Evolutionary conservation across 2,113 vertebrate genomes (phyloP), one percentile per base, ranked within the genome.

Genomic region (Tichodroma muraria): DNA sequence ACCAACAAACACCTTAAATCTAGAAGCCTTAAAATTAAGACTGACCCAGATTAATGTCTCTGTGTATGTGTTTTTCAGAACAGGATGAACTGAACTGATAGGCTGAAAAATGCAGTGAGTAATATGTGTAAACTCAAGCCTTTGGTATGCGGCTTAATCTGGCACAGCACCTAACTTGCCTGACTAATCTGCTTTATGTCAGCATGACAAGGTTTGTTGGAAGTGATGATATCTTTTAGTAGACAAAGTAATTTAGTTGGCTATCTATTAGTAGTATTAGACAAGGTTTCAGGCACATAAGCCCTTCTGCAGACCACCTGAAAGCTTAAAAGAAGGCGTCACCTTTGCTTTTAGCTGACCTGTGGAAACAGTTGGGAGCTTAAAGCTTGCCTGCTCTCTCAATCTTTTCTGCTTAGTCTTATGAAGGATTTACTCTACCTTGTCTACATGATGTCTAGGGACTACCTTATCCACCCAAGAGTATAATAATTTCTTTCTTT

Each of bases 131-230:
- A 91, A 87, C 87, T 94, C 93, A 92, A 77, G 35, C 54, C 75
- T 89, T 96, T 93, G 95, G 95, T 95, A 96, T 95, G 95, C 89
- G 92, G 70, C 65, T 73, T 94, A 90, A 94, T 90, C 89, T 94
- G 42, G 94, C 94, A 73, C 91, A 82, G 81, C 95, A 95, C 66
- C 72, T 89, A 73, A 89, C 73, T 82, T 85, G 80, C 75, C 91
- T 95, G 82, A 82, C 89, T 93, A 85, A 94, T 89, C 91, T 94
- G 85, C 85, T 85, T 93, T 91, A 59, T 95, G 93, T 94, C 95
- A 93, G 92, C 76, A 31, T 83, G 90, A 93, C 13, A 68, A 90
- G 90, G 56, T 88, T 80, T 83, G 59, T 85, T 91, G 90, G 64
- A 85, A 91, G 82, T 35, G 85, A 94, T 91, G 82, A 35, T 95